Evolutionary conservation across 2,888 invertebrate species (phyloP).

Genomic region (Nomada ferruginata): DNA sequence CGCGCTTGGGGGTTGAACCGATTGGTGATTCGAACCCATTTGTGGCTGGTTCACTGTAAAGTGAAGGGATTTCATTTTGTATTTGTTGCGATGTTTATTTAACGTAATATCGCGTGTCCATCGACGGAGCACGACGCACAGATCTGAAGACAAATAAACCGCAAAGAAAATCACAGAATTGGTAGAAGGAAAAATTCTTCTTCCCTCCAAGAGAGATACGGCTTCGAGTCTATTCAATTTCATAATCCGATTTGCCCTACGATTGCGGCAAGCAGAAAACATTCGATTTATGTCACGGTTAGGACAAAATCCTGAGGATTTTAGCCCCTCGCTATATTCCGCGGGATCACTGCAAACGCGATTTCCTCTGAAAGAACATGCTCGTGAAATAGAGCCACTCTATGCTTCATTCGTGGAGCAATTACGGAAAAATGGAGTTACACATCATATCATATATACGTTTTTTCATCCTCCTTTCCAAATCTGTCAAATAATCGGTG

Average conservation of each 20-base stretch:
- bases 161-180: conserved; percentile 44
- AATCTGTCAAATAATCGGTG: too few relatives aligned
- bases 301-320: conserved; percentile 67
- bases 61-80: neutral
- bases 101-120: conserved; percentile 26
- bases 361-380: conserved; percentile 60
- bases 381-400: conserved; percentile 34
- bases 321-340: conserved; percentile 35
- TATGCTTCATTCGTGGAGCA: conserved; percentile 23
- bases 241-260: conserved; percentile 75
- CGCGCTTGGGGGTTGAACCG: neutral
- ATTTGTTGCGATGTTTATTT: conserved; percentile 38
- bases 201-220: neutral
- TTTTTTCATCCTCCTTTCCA: neutral
- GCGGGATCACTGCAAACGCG: conserved; percentile 57
- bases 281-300: conserved; percentile 71
- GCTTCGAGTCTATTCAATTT: conserved; percentile 73
- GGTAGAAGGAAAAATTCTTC: conserved; percentile 52
- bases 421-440: conserved; percentile 56
- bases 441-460: conserved; percentile 13
- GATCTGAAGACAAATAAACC: conserved; percentile 41
- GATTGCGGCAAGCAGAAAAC: conserved; percentile 72
- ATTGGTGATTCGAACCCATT: conserved; percentile 18
- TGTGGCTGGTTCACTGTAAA: conserved; percentile 23
- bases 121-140: neutral